A percentile compares a stretch with the other conserved stretches of the same genome.
phyloP scores from a whole-genome alignment of 2,797 vertebrate genomes.

The Pteropus rufus region DNA sequence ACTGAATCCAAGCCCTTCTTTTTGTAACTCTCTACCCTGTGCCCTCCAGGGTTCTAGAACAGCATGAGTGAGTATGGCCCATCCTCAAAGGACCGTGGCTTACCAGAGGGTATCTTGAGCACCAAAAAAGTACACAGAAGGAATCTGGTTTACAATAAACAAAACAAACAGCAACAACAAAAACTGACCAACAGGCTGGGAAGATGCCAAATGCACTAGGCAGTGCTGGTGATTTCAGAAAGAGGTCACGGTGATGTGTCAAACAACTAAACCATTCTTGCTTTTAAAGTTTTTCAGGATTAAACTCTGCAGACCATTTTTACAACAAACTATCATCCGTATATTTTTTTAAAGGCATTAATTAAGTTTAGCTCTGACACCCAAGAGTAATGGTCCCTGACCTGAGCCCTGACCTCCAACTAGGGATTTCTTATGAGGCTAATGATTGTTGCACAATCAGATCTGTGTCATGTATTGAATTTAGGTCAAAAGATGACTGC shows the following conservation, averaged over 20 bases:
- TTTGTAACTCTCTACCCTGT: background rate
- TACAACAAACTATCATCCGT: conserved; percentile 44
- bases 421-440: conserved; percentile 38
- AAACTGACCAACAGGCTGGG: background rate
- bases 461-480: conserved; percentile 58
- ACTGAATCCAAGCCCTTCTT: background rate
- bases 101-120: background rate
- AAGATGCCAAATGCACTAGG: background rate
- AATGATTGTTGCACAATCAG: conserved; percentile 56
- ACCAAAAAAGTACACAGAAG: background rate
- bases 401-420: conserved; percentile 41
- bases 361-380: conserved; percentile 63
- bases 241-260: background rate
- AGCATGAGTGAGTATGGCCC: no score
- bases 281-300: conserved; percentile 34
- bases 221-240: conserved; percentile 7
- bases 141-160: background rate
- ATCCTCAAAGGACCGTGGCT: background rate
- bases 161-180: background rate
- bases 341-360: conserved; percentile 60
- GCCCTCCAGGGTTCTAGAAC: background rate
- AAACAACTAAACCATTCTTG: conserved; percentile 28
- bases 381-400: conserved; percentile 45
- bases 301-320: conserved; percentile 50
- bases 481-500: conserved; percentile 66